phyloP scores from a whole-genome alignment of 2,888 invertebrate genomes.

The Pollenia angustigena region DNA sequence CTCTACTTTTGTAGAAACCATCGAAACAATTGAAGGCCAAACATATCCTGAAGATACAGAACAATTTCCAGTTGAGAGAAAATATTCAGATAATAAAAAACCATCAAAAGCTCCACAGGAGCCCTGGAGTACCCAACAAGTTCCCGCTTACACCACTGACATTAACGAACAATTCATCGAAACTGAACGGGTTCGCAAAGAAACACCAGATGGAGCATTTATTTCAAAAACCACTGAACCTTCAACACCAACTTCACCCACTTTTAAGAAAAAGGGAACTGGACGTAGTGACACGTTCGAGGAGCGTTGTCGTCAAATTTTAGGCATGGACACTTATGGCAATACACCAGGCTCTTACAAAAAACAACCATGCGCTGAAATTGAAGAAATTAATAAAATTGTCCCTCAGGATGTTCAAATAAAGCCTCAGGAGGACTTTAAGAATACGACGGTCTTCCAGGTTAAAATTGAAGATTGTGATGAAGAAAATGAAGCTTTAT shows the following conservation, averaged over 20 bases:
- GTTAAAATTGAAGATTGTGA: constrained; percentile 83
- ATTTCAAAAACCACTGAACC: constrained; percentile 77
- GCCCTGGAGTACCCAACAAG: constrained; percentile 14
- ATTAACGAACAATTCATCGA: constrained; percentile 70
- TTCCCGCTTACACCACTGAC: constrained; percentile 17
- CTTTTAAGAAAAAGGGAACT: constrained; percentile 85
- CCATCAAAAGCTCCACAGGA: constrained; percentile 2
- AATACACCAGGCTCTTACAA: constrained; percentile 80
- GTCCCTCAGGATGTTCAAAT: constrained; percentile 1
- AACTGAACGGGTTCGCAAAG: constrained; percentile 71
- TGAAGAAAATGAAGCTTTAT: constrained; percentile 75
- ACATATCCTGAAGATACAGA: constrained; percentile 35
- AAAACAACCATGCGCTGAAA: constrained; percentile 71
- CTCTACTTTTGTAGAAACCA: constrained; percentile 12
- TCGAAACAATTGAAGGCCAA: constrained; percentile 35
- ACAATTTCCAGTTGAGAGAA: background rate
- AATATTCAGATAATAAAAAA: background rate
- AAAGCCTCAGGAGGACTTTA: constrained; percentile 6
- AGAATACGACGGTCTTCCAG: constrained; percentile 71
- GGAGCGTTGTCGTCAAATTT: constrained; percentile 89
- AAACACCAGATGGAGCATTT: constrained; percentile 79
- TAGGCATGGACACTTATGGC: constrained; percentile 86
- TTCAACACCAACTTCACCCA: constrained; percentile 79
- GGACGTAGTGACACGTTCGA: constrained; percentile 90
- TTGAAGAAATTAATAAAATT: constrained; percentile 16